These are phyloP conservation scores for Dryocosmus kuriphilus DNA, from an alignment of 2,888 invertebrate species.

Conservation along the genomic window DNA sequence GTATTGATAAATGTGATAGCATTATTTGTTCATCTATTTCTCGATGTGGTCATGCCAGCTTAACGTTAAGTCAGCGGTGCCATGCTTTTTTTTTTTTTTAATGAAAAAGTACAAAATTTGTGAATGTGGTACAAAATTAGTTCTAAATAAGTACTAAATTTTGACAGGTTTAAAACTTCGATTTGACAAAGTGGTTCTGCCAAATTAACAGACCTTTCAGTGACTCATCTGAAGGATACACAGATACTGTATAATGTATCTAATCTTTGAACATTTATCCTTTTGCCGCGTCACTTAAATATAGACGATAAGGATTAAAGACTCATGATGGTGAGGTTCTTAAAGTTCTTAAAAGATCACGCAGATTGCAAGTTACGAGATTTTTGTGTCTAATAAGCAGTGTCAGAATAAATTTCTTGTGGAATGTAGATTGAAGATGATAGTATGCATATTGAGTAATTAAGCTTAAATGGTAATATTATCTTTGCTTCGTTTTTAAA, in stretches of 20 bases:
- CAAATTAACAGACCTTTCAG: no score
- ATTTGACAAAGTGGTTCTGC: no score
- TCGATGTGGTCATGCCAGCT: no score
- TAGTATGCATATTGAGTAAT: constrained; percentile 32
- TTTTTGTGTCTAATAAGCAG: constrained; percentile 3
- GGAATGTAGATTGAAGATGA: not conserved
- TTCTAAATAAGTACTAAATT: no score
- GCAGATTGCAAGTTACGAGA: not conserved
- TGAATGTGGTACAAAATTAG: no score
- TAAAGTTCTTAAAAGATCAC: not conserved
- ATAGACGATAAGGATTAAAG: not conserved
- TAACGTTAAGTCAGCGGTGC: no score
- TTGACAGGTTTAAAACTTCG: no score
- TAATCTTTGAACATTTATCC: not conserved
- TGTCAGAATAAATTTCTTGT: not conserved
- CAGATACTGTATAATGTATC: not conserved
- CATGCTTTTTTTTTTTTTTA: no score
- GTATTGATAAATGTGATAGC: no score
- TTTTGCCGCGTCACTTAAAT: constrained; percentile 4
- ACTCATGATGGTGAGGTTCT: constrained; percentile 1
- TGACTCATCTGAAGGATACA: not conserved
- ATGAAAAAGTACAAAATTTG: no score
- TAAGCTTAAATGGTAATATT: not conserved
- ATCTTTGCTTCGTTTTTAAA: not conserved
- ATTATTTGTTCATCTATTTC: no score